These are phyloP conservation scores for Caenorhabditis sp. DNA, from an alignment of 2,888 invertebrate genomes.

Conservation along the genomic window DNA sequence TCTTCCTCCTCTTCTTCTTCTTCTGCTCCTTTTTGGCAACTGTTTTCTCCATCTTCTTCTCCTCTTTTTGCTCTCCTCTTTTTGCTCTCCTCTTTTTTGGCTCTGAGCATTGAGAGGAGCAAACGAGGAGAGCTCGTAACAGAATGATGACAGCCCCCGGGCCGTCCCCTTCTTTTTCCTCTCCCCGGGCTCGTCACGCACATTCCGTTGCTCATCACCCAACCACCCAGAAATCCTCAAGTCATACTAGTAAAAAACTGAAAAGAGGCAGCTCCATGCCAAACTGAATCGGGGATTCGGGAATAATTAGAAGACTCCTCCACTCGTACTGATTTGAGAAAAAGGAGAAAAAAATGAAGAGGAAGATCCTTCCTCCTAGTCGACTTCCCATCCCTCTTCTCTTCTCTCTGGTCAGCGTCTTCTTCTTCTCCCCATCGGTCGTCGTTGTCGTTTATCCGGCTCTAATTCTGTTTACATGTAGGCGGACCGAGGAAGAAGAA, in stretches of 20 bases:
- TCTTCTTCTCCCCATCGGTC: slow-evolving; percentile 27
- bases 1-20: slow-evolving; percentile 21
- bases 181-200: slow-evolving; percentile 27
- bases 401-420: slow-evolving; percentile 37
- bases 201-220: slow-evolving; percentile 28
- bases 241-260: not conserved
- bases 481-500: slow-evolving; percentile 30
- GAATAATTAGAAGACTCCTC: slow-evolving; percentile 1
- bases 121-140: slow-evolving; percentile 41
- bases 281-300: not conserved
- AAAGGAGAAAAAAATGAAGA: slow-evolving; percentile 2
- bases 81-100: slow-evolving; percentile 31
- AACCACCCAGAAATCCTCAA: slow-evolving; percentile 16
- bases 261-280: not conserved
- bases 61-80: slow-evolving; percentile 15
- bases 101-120: slow-evolving; percentile 42
- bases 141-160: slow-evolving; percentile 31
- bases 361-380: slow-evolving; percentile 1
- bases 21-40: slow-evolving; percentile 38
- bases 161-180: slow-evolving; percentile 19
- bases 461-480: slow-evolving; percentile 65
- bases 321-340: not conserved
- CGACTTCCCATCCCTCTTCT: slow-evolving; percentile 16
- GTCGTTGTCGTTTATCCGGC: slow-evolving; percentile 55
- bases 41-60: slow-evolving; percentile 44